Evolutionary conservation across 2,888 invertebrate species (phyloP).

Genomic region (Acronicta aceris): DNA sequence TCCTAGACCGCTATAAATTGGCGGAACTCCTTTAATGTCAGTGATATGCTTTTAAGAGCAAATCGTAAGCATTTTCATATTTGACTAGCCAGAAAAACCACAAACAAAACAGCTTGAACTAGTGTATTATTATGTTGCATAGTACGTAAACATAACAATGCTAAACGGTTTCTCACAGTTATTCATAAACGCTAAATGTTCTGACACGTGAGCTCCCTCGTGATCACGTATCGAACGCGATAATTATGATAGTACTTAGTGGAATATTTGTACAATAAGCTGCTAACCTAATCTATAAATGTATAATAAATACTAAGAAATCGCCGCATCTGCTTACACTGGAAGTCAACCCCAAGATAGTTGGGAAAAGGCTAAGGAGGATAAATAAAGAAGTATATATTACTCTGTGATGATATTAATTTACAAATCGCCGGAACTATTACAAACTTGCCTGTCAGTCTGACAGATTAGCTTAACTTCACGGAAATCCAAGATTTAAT

Average conservation of each 20-base stretch:
- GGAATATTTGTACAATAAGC: conserved; percentile 21
- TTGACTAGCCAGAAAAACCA: not conserved
- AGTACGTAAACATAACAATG: conserved; percentile 16
- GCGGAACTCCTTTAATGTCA: no score
- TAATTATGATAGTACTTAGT: conserved; percentile 19
- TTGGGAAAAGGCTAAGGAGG: no score
- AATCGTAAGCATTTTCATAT: not conserved
- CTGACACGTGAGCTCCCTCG: conserved; percentile 29
- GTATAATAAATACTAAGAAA: not conserved
- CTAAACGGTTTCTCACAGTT: conserved; percentile 26
- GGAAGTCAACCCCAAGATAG: no score
- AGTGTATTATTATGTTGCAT: not conserved
- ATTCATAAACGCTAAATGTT: conserved; percentile 2
- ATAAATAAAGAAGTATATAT: no score
- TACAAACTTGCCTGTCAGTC: no score
- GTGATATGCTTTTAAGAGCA: no score
- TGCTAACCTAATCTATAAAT: conserved; percentile 1
- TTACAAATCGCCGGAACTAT: no score
- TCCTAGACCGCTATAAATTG: no score
- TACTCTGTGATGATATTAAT: no score
- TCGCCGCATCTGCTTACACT: not conserved
- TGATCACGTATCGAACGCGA: conserved; percentile 28
- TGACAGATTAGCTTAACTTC: no score
- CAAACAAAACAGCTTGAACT: not conserved
- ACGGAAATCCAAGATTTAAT: no score